These are phyloP conservation scores for Mohoua ochrocephala DNA, from an alignment of 2,113 vertebrate species.

Conservation along the genomic window DNA sequence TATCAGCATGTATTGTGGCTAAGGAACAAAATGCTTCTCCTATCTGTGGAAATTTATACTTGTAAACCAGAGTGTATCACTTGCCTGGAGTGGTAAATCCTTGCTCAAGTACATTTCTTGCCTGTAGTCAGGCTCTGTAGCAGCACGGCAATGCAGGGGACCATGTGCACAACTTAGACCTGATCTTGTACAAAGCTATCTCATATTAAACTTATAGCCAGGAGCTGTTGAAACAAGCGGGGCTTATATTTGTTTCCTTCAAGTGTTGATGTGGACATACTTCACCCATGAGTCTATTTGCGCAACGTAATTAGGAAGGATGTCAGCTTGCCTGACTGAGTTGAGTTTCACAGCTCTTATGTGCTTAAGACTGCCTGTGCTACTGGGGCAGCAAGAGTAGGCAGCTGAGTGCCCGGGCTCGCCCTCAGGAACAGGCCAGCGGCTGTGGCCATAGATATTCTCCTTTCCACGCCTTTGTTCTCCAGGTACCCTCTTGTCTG, in stretches of 20 bases:
- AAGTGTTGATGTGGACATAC: neutral
- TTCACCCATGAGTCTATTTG: neutral
- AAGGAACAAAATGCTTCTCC: neutral
- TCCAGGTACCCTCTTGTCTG: neutral
- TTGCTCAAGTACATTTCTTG: neutral
- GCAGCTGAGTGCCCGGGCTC: neutral
- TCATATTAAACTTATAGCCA: neutral
- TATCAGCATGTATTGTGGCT: neutral
- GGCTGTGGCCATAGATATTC: neutral
- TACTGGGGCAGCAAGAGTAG: neutral
- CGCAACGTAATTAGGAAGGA: neutral
- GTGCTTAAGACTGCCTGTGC: neutral
- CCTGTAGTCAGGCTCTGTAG: neutral
- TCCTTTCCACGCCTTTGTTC: neutral
- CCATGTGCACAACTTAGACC: neutral
- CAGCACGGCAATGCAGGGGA: accelerated
- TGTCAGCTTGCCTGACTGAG: neutral
- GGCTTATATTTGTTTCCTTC: neutral
- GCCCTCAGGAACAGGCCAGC: neutral
- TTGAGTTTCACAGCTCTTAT: neutral
- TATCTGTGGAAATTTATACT: neutral
- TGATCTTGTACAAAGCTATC: neutral
- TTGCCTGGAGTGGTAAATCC: neutral
- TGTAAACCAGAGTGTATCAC: neutral
- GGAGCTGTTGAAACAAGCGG: neutral